A percentile compares a stretch with the other conserved stretches of the same genome.
Evolutionary conservation across 2,113 vertebrate species (phyloP).

Genomic region (Calyptommatus sinebrachiatus): DNA sequence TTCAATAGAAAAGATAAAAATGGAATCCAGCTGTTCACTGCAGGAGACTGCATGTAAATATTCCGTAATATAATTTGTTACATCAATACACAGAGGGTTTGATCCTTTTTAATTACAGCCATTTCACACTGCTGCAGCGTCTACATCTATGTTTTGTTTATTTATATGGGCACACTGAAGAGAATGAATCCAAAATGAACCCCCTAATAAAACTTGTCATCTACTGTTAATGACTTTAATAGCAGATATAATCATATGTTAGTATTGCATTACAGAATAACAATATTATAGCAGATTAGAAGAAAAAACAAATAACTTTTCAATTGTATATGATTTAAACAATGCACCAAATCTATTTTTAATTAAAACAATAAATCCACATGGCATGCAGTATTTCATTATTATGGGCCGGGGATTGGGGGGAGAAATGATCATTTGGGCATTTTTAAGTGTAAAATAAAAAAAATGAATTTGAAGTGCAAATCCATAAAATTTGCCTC

Average conservation of each 20-base stretch:
- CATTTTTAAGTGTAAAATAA: slow-evolving; percentile 6
- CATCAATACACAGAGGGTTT: slow-evolving; percentile 56
- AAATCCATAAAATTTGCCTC: slow-evolving; percentile 32
- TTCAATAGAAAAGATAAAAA: slow-evolving; percentile 67
- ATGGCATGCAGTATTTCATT: slow-evolving; percentile 35
- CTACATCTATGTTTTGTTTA: slow-evolving; percentile 25
- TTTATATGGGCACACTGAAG: slow-evolving; percentile 24
- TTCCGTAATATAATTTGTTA: slow-evolving; percentile 66
- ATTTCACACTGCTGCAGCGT: slow-evolving; percentile 38
- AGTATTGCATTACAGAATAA: slow-evolving; percentile 40
- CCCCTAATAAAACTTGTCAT: slow-evolving; percentile 51
- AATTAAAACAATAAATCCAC: slow-evolving; percentile 68
- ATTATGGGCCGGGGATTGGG: slow-evolving; percentile 7
- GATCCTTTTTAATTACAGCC: slow-evolving; percentile 59
- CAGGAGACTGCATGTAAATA: slow-evolving; percentile 67
- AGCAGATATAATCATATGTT: slow-evolving; percentile 47
- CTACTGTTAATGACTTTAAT: slow-evolving; percentile 47
- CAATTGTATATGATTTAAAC: slow-evolving; percentile 38
- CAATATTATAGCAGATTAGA: neutral
- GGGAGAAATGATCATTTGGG: neutral
- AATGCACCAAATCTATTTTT: slow-evolving; percentile 63
- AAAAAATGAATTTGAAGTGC: slow-evolving; percentile 14
- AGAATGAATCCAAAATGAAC: neutral
- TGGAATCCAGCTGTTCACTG: slow-evolving; percentile 62
- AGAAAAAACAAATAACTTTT: slow-evolving; percentile 29